Conservation (phyloP, 2,797 vertebrate species). For the Peromyscus melanophrys region DNA sequence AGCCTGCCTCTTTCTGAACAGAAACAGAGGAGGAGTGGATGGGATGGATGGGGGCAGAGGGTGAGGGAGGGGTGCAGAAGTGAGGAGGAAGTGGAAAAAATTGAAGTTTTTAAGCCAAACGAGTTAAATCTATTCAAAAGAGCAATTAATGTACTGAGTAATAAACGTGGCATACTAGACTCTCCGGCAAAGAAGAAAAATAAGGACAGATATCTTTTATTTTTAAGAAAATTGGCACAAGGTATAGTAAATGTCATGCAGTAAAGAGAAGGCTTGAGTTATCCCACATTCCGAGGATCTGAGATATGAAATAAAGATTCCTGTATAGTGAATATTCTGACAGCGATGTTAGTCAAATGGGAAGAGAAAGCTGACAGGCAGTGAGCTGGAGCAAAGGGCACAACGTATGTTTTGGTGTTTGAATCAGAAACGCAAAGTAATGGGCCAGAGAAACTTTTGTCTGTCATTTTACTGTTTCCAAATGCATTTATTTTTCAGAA, state of each 20-base stretch:
- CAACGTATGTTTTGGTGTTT: background rate
- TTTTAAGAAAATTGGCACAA: constrained; percentile 41
- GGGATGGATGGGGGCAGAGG: no score
- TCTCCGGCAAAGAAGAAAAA: constrained; percentile 38
- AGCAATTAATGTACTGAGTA: constrained; percentile 43
- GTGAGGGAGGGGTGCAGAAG: background rate
- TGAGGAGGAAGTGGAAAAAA: background rate
- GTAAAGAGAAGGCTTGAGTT: background rate
- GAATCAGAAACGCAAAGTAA: background rate
- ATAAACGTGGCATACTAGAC: background rate
- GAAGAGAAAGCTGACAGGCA: constrained; percentile 17
- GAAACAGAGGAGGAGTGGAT: background rate
- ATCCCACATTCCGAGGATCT: background rate
- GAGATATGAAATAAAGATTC: constrained; percentile 40
- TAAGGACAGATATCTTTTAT: constrained; percentile 49
- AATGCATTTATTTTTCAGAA: background rate
- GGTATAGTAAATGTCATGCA: constrained; percentile 48
- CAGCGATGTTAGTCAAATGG: background rate
- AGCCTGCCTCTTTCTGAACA: background rate
- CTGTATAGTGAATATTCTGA: background rate
- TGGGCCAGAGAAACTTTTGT: background rate
- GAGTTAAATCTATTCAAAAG: constrained; percentile 53
- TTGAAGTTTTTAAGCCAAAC: background rate
- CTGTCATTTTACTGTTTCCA: background rate
- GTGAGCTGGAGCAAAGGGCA: constrained; percentile 3